Evolutionary conservation across 2,888 invertebrate genomes (phyloP), one percentile per base, ranked within the genome.

Genomic region (Pandemis heparana): DNA sequence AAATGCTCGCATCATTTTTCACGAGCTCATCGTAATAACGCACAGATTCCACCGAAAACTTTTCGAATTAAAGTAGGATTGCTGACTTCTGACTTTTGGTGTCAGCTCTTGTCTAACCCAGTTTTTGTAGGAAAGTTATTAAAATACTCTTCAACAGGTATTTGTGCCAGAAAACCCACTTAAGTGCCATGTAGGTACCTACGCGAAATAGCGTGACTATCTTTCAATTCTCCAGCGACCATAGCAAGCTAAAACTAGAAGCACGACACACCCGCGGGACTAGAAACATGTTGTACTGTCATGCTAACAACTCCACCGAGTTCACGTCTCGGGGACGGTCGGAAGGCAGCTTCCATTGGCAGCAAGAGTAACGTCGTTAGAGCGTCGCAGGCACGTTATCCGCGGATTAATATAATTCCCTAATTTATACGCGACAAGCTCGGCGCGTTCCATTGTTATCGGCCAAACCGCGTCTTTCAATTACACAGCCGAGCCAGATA

Each of bases 401-500:
- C 83, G 80, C 86, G 87, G 87, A 90, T 91, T 92, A 92, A 91
- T 90, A 89, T 91, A 91, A 92, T 91, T 88, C 91, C 85, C 85
- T 89, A 90, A 92, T 92, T 92, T 91, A 92, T 91, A 90, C 85
- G 84, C 88, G 85, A 82, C 81, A 81, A 85, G 84, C 85, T 79
- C 80, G 79, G 80, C 77, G 76, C 74, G 79, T 79, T 77, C 82
- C 77, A 83, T 84, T 87, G 87, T 89, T 90, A 87, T 89, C 87
- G 88, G 81, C 83, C 79, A 84, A 88, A 87, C 89, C 87, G 83
- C 89, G 86, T 83, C 86, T 87, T 88, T 89, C 88, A 90, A 90
- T 91, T 91, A 89, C 82, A 80, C 80, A 77, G 79, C 82, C 72
- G 18, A 74, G 73, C 75, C 62, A 67, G 71, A 56, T 73, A 73